Evolutionary conservation across 37 sponge, comb jelly and placozoan species (phyloP), one percentile per base, ranked within the genome.

Genomic region (Eunapius fragilis): DNA sequence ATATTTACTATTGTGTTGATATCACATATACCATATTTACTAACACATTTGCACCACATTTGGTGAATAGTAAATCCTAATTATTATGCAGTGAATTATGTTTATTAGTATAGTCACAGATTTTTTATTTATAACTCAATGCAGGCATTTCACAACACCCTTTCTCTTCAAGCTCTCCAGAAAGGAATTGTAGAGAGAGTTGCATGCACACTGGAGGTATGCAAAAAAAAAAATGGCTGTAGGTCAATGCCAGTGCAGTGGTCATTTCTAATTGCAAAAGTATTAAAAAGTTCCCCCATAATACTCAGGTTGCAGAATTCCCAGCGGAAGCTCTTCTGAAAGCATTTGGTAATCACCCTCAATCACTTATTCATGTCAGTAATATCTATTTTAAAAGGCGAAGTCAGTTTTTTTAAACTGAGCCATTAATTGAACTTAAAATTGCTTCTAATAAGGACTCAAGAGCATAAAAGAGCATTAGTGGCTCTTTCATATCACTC

Each of bases 311-410:
- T 31, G 19, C 85, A 10, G 67, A 80, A 27, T 83, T 84, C 38
- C 32, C 78, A 37, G 89, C 93, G 69, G 85, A 89, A 72, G 90
- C 93, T 27, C 79, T 93, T 69, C 80, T 93, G 26, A 85, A 79
- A 83, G 47, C 83, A 23, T 89, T 89, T 79, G 81, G 93, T 93
- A 48, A n/a, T n/a, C n/a, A n/a, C n/a, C n/a, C n/a, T n/a, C n/a
- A n/a, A n/a, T n/a, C n/a, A n/a, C n/a, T n/a, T n/a, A n/a, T n/a
- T n/a, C n/a, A n/a, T n/a, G n/a, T n/a, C n/a, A n/a, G n/a, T n/a
- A n/a, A n/a, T n/a, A n/a, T n/a, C n/a, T n/a, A n/a, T n/a, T n/a
- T n/a, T n/a, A n/a, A n/a, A n/a, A n/a, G n/a, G 47, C 47, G 9
- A 4, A 45, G 4, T 4, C 9, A 11, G 47, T 9, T 11, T 45